Evolutionary conservation across 2,797 vertebrate species (phyloP).

Genomic region (Toxotes lorentzi): DNA sequence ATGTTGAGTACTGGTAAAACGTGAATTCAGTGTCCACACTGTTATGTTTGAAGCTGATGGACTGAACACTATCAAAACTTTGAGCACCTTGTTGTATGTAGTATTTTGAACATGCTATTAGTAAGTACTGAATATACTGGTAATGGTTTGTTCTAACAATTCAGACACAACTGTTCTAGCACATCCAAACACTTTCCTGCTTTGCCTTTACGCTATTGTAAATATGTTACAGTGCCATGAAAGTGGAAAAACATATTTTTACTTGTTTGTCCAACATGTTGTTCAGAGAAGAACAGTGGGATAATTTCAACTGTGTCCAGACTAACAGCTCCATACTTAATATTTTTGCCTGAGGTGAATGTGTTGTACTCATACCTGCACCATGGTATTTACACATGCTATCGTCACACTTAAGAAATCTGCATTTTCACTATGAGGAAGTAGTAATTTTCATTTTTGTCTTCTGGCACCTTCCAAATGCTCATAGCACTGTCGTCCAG

Average conservation of each 20-base stretch:
- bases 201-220: neutral
- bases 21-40: too few species aligned
- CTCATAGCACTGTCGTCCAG: neutral
- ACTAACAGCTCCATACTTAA: too few species aligned
- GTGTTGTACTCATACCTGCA: too few species aligned
- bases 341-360: neutral
- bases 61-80: too few species aligned
- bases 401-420: too few species aligned
- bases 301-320: too few species aligned
- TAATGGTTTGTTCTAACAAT: neutral
- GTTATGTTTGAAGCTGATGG: too few species aligned
- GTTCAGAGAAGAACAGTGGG: too few species aligned
- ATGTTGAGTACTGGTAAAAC: neutral
- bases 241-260: too few species aligned
- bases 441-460: neutral
- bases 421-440: neutral
- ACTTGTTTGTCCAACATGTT: too few species aligned
- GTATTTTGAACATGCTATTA: neutral
- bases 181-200: neutral
- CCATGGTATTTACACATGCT: too few species aligned
- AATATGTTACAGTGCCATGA: neutral
- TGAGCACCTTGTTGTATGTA: too few species aligned
- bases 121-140: neutral
- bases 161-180: neutral
- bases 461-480: neutral